Evolutionary conservation across 2,888 invertebrate species (phyloP), one percentile per base, ranked within the genome.

Genomic region (Trachelus troglodyta): DNA sequence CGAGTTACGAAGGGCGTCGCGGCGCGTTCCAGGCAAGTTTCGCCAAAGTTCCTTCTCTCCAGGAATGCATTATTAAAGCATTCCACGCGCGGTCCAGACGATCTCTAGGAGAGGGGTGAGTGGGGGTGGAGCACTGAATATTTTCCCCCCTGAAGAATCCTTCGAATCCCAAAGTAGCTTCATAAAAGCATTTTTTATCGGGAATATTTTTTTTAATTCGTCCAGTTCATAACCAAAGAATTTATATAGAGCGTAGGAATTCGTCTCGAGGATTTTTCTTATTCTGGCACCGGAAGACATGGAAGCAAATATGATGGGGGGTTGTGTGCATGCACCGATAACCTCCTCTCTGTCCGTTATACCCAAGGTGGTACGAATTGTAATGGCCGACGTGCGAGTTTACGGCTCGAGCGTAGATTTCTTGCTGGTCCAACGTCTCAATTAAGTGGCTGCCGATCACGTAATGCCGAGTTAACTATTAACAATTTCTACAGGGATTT

Each of bases 1-100:
- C 15, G 40, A 40, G 40, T 40, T 40, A 15, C 40, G 40, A 15
- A 40, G 40, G 40, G 40, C 40, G 40, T 40, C 15, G 40, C 40
- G 15, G 15, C 1, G 40, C 69, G 69, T 69, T 69, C 30, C 30
- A 69, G 15, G 69, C 69, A 69, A 12, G 69, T 33, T 30, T 69
- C 30, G 76, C 77, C 86, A 87, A 85, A 86, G 83, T 85, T 82
- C 83, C 77, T 78, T 81, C 84, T 81, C 84, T 81, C 79, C 79
- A 81, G 87, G 88, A 87, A 88, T 88, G 87, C 87, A 87, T 88
- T 88, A 88, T 88, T 88, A 88, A 88, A 87, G 88, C 87, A 88
- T 88, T 87, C 88, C 87, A 82, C 79, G 81, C 85, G 81, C 83
- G 81, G 80, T 82, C 80, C 80, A 79, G 82, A 73, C 81, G 80